Conservation (phyloP, 2,888 invertebrate species). For the Caenorhabditis sp. region DNA sequence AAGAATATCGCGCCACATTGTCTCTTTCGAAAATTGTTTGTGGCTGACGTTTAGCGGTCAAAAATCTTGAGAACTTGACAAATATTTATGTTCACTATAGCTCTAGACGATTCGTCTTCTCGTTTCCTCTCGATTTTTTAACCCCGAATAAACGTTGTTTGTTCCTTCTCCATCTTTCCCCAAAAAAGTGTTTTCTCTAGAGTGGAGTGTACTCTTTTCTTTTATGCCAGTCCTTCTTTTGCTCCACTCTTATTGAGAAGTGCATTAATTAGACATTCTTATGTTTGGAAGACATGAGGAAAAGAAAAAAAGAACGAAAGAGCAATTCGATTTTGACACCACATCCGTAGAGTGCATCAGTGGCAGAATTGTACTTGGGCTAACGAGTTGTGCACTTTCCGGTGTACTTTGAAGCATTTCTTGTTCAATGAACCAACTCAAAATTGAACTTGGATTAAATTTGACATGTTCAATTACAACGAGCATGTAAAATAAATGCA, state of each 20-base stretch:
- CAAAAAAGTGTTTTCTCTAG: constrained; percentile 1
- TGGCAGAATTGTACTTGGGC: constrained; percentile 7
- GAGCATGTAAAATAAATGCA: not conserved
- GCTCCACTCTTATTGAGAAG: constrained; percentile 9
- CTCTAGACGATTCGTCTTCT: constrained; percentile 19
- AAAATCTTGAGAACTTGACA: constrained; percentile 54
- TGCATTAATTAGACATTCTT: constrained; percentile 42
- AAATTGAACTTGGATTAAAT: not conserved
- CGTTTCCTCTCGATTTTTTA: constrained; percentile 1
- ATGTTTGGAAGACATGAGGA: no score
- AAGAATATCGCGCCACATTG: constrained; percentile 13
- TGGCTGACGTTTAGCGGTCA: constrained; percentile 51
- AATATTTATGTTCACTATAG: constrained; percentile 49
- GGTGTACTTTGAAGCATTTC: not conserved
- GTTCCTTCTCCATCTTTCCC: constrained; percentile 8
- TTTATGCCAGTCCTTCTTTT: no score
- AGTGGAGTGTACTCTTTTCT: not conserved
- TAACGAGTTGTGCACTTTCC: constrained; percentile 14
- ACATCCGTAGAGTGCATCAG: constrained; percentile 15
- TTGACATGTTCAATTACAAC: not conserved
- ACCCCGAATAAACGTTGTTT: constrained; percentile 6
- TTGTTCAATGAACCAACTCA: constrained; percentile 2
- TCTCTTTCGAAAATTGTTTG: constrained; percentile 29
- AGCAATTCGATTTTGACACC: constrained; percentile 6
- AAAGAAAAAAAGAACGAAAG: not conserved